Evolutionary conservation across 2,888 invertebrate species (phyloP), one percentile per base, ranked within the genome.

Genomic region (Priocnemis perturbator): DNA sequence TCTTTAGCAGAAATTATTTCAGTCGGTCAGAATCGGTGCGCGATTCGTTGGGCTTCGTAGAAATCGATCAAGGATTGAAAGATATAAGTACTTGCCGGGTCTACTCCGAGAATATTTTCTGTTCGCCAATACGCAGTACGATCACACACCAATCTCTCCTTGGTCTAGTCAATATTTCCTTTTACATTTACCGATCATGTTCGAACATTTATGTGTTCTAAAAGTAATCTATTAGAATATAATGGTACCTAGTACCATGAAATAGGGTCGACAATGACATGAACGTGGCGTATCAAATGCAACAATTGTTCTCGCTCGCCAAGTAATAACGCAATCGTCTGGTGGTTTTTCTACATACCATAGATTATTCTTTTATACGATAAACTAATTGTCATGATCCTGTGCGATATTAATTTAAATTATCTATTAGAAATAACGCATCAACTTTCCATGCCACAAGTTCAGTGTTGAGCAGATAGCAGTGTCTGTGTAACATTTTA

Each of bases 131-230:
- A 37, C 11, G 7, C 7, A 37, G 37, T 11, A 11, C 37, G 7
- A 3, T 5, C 37, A 37, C 56, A 30, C 37, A 30, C 56, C 17
- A 17, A 56, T 69, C 73, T 71, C 69, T 77, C 63, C 63, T 71
- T 72, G 68, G 76, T 77, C 77, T 77, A 77, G 77, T 77, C 77
- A 77, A 69, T 69, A 59, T 67, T 66, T 68, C 53, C 65, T 70
- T 71, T 67, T 60, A 72, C 62, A 52, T 73, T 67, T 37, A 11
- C 37, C 59, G 58, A 37, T 57, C 30, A 4, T 17, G 4, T n/a
- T 17, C 20, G 7, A 11, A 37, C 14, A 37, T 37, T 37, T 7
- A 37, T 37, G 37, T 37, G 37, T 37, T 37, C 37, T 37, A 37
- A 37, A 19, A 19, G 15, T 57, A 15, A n/a, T 17, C 2, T 30